Conservation (phyloP, 2,797 vertebrate species). For the Mormyrus hasselquistii region DNA sequence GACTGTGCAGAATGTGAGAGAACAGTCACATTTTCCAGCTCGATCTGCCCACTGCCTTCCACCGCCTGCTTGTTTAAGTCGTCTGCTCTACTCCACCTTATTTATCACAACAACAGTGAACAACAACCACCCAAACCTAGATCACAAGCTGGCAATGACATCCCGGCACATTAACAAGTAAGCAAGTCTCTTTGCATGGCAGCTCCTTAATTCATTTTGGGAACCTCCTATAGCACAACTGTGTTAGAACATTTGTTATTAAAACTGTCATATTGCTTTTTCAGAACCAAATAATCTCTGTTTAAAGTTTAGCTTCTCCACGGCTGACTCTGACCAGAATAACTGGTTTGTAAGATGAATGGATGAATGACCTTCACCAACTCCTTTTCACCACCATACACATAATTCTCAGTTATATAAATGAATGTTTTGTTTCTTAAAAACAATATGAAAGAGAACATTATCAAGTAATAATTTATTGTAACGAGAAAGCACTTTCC, state of each 20-base stretch:
- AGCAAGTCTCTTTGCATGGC: neutral
- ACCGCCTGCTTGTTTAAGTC: constrained; percentile 4
- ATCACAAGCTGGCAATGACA: neutral
- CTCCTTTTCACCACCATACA: neutral
- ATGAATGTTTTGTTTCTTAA: neutral
- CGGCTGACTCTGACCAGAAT: neutral
- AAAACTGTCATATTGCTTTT: neutral
- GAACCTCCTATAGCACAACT: neutral
- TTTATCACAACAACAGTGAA: neutral
- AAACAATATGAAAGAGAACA: neutral
- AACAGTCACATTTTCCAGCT: neutral
- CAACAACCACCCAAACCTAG: neutral
- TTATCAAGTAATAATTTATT: neutral
- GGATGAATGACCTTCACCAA: neutral
- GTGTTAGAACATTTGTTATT: neutral
- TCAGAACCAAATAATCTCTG: neutral
- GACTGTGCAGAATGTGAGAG: constrained; percentile 12
- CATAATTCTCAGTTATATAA: neutral
- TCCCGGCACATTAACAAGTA: neutral
- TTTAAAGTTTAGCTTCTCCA: neutral
- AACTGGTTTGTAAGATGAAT: neutral
- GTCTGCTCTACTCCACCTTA: neutral
- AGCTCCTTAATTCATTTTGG: neutral
- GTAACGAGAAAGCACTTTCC: neutral
- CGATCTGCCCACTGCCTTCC: neutral